Evolutionary conservation across 37 sponge, comb jelly and placozoan genomes (phyloP), one percentile per base, ranked within the genome.

Genomic region (Halichondria panicea): DNA sequence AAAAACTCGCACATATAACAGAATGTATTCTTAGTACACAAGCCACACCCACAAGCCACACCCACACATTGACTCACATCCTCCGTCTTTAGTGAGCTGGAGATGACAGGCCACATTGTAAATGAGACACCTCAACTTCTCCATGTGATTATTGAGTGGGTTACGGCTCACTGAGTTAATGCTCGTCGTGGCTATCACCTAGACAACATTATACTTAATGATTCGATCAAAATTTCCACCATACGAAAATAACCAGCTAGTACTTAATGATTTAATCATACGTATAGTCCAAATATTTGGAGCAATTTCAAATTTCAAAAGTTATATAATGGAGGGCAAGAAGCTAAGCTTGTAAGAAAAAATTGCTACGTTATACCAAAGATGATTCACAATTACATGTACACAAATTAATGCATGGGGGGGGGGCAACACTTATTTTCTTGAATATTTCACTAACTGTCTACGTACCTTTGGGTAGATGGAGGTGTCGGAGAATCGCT

Each of bases 31-130:
- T 35, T 8, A 65, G 32, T 11, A 27, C 21, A 39, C 40, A 37
- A 30, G 70, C 5, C 25, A 5, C 7, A 69, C 4, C 24, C 33
- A 72, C 11, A 34, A 41, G 30, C 53, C 7, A 30, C 46, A 12
- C n/a, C 4, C 25, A 63, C n/a, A n/a, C n/a, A 21, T 6, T 13
- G 34, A 70, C 87, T 74, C 24, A 86, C 87, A 56, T 7, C 28
- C 19, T 37, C 83, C 79, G 66, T 88, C 89, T 21, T 21, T 43
- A 41, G 55, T 33, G 34, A 91, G 67, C 22, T 74, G 62, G 27
- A 93, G 85, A 61, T 93, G 93, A 34, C 78, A 72, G 32, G 89
- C 85, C n/a, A 88, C 78, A 39, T 80, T 57, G 33, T 85, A 85
- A 33, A 93, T 78, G 33, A 42, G 22, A 5, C 57, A 45, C 11